These are phyloP conservation scores for Esperia sulphurella DNA, from an alignment of 2,888 invertebrate species.

Conservation along the genomic window DNA sequence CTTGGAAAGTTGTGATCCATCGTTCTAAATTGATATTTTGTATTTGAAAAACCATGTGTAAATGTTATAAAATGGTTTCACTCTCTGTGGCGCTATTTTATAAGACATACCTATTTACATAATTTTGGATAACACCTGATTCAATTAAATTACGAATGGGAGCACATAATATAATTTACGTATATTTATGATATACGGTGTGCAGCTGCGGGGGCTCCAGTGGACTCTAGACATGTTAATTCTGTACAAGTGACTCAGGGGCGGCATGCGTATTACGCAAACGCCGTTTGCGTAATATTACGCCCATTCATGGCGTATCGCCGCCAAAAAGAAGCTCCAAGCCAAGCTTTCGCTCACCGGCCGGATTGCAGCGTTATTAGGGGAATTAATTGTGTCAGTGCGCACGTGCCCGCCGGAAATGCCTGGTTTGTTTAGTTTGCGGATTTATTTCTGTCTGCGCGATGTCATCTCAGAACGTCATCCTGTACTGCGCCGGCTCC, in stretches of 20 bases:
- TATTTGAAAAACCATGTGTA: neutral
- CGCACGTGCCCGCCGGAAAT: conserved; percentile 66
- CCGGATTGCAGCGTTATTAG: conserved; percentile 12
- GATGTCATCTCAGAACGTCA: conserved; percentile 71
- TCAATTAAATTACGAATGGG: conserved; percentile 9
- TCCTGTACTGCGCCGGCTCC: conserved; percentile 45
- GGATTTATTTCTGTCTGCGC: conserved; percentile 69
- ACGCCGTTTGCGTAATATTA: conserved; percentile 56
- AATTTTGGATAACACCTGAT: conserved; percentile 10
- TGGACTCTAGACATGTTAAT: conserved; percentile 55
- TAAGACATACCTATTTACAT: neutral
- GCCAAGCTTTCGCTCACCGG: neutral
- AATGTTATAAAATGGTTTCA: neutral
- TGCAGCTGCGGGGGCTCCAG: conserved; percentile 50
- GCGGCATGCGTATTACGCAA: conserved; percentile 46
- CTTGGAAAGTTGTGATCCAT: neutral
- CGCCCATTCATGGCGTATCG: conserved; percentile 58
- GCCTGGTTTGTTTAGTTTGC: conserved; percentile 71
- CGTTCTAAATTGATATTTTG: conserved; percentile 3
- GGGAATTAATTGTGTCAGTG: conserved; percentile 60
- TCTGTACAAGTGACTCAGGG: conserved; percentile 60
- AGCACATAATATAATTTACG: conserved; percentile 6
- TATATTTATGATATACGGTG: conserved; percentile 38
- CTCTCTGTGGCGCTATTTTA: conserved; percentile 1
- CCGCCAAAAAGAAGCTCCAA: conserved; percentile 30